Evolutionary conservation across 2,888 invertebrate species (phyloP).

Genomic region (Punctoribates punctum): DNA sequence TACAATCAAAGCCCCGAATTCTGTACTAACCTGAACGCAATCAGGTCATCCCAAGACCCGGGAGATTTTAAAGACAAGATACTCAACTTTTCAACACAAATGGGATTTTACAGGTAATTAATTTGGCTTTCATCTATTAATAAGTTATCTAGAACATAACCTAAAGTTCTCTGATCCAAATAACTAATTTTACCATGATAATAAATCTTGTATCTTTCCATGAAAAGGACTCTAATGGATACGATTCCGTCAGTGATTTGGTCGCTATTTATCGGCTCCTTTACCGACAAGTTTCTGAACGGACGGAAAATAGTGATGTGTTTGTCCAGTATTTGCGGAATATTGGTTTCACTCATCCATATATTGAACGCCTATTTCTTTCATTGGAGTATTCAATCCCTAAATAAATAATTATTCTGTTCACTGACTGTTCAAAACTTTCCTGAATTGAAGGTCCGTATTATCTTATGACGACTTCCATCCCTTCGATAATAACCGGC

Average conservation of each 20-base stretch:
- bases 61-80: constrained; percentile 12
- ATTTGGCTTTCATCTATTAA: too few species aligned
- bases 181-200: too few species aligned
- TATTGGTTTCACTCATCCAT: not conserved
- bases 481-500: not conserved
- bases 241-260: constrained; percentile 4
- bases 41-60: not conserved
- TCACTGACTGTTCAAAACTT: not conserved
- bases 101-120: constrained; percentile 22
- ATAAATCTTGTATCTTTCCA: not conserved
- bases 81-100: constrained; percentile 4
- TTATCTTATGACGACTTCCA: not conserved
- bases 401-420: not conserved
- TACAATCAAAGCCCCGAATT: constrained; percentile 16
- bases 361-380: constrained; percentile 16
- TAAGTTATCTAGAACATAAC: too few species aligned
- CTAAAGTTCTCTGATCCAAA: too few species aligned
- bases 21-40: constrained; percentile 13
- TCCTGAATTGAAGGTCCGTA: not conserved
- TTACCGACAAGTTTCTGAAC: not conserved
- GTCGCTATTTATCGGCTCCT: constrained; percentile 21
- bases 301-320: constrained; percentile 19
- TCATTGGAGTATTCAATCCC: not conserved
- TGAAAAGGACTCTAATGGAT: not conserved
- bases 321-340: not conserved